Base-by-base conservation (phyloP, 2,113 vertebrate genomes). In the Gorsachius goisagi region DNA sequence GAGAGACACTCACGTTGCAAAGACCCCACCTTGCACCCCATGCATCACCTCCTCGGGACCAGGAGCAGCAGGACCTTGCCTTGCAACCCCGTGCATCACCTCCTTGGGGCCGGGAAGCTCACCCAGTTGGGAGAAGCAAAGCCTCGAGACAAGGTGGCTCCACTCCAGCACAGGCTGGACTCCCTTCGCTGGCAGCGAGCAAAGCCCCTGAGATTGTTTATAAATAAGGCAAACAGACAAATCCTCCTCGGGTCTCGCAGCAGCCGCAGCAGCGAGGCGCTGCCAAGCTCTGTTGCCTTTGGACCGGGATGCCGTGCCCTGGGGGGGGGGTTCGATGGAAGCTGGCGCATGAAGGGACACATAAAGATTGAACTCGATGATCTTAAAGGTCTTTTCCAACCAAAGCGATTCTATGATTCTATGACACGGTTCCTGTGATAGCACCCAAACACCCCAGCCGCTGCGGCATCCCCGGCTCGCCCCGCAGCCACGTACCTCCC, bases 401-500 rank as follows among this genome's bases (percentile, higher is more conserved):
- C 39, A 39, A 39, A 39, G 39, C 39, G 39, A 39, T 39, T 39
- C 37, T 8, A 39, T 39, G 37, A 39, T 39, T 39, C 39, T 39
- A 39, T 39, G 58, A 45, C n/a, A 6, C 15, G 4, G 73, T 7
- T 16, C 28, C 74, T 2, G 0, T 0, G 3, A 12, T 22, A 21
- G 30, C 0, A 1, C 50, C 35, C 32, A 1, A 19, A 16, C 0
- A 1, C 9, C 45, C 22, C 0, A 4, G 15, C 2, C 23, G 56
- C 9, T 13, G 18, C 1, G 1, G 2, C 1, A 7, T 11, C 23
- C 67, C 84, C 11, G 3, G 15, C 69, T 60, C 1, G 0, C 49
- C 44, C 78, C 2, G 53, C 59, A 16, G 50, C 2, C 67, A 22
- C 41, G 3, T 69, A 98, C 98, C 97, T 99, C 98, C 30, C 84